Evolutionary conservation across 2,797 vertebrate species (phyloP).

Genomic region (Poeciliopsis gracilis): DNA sequence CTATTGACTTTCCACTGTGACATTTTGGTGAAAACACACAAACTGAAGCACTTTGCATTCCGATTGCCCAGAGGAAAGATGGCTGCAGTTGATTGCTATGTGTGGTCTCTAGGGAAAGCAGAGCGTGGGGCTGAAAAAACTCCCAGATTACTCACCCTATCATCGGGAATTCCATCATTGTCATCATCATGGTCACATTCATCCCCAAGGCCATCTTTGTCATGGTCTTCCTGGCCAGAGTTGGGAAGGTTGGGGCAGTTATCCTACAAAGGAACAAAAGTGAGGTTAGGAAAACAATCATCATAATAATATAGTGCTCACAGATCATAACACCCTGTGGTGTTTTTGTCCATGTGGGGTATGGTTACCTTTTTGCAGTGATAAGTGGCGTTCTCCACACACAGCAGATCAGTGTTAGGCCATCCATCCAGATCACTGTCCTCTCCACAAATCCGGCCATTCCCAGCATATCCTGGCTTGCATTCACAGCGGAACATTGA

Average conservation of each 20-base stretch:
- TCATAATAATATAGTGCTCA: slow-evolving; percentile 42
- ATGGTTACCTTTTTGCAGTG: slow-evolving; percentile 95
- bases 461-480: slow-evolving; percentile 97
- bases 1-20: slow-evolving; percentile 60
- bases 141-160: slow-evolving; percentile 85
- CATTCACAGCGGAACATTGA: slow-evolving; percentile 98
- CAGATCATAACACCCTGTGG: slow-evolving; percentile 41
- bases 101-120: slow-evolving; percentile 60
- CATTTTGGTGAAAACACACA: slow-evolving; percentile 47
- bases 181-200: slow-evolving; percentile 97
- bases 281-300: slow-evolving; percentile 52
- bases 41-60: slow-evolving; percentile 56
- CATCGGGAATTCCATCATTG: slow-evolving; percentile 94
- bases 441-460: slow-evolving; percentile 95
- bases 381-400: slow-evolving; percentile 98
- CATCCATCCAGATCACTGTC: slow-evolving; percentile 96
- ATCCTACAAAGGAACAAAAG: slow-evolving; percentile 83
- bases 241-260: slow-evolving; percentile 98
- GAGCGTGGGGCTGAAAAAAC: slow-evolving; percentile 49
- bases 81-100: slow-evolving; percentile 67
- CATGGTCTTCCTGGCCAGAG: slow-evolving; percentile 99
- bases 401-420: slow-evolving; percentile 91
- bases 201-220: slow-evolving; percentile 96
- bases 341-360: slow-evolving; percentile 38
- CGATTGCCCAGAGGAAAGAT: slow-evolving; percentile 59